Percentiles rank a stretch among this genome's conserved stretches.
Evolutionary conservation across 1,140 invertebrate species (phyloP).

Genomic region (Solen grandis): DNA sequence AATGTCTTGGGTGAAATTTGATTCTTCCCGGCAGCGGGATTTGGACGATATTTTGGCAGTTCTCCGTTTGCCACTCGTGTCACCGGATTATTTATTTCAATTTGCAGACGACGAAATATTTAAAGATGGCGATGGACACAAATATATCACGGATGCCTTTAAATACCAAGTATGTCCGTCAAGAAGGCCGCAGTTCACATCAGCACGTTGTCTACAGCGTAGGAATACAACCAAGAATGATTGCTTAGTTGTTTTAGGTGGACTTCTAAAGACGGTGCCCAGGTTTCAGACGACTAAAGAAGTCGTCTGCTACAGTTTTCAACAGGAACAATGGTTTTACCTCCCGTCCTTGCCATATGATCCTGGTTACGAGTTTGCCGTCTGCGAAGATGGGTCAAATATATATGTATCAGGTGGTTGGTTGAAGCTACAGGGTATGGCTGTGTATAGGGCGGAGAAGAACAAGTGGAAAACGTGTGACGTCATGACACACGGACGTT

Average conservation of each 20-base stretch:
- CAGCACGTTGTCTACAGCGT: slow-evolving; percentile 57
- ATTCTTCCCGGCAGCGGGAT: slow-evolving; percentile 58
- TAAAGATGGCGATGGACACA: slow-evolving; percentile 13
- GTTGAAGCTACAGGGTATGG: slow-evolving; percentile 69
- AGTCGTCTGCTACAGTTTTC: slow-evolving; percentile 72
- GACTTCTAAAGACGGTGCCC: slow-evolving; percentile 63
- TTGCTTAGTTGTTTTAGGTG: slow-evolving; percentile 66
- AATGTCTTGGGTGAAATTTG: slow-evolving; percentile 68
- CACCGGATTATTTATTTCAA: slow-evolving; percentile 71
- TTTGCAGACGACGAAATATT: slow-evolving; percentile 52
- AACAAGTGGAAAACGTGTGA: slow-evolving; percentile 70
- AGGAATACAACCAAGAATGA: slow-evolving; percentile 65
- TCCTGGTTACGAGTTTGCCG: slow-evolving; percentile 73
- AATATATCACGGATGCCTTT: slow-evolving; percentile 65
- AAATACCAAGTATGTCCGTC: slow-evolving; percentile 68
- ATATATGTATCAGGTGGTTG: slow-evolving; percentile 72
- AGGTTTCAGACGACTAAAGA: slow-evolving; percentile 72
- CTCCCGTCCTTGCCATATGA: slow-evolving; percentile 74
- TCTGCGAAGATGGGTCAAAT: slow-evolving; percentile 65
- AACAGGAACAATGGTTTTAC: slow-evolving; percentile 70
- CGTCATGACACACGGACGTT: slow-evolving; percentile 63
- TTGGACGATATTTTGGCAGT: slow-evolving; percentile 63
- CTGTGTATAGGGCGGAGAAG: slow-evolving; percentile 69
- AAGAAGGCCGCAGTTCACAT: slow-evolving; percentile 63
- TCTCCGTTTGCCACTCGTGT: slow-evolving; percentile 66